Percentiles rank a stretch among this genome's conserved stretches.
Conservation (phyloP, 2,113 vertebrate species). For the Centropus unirufus region DNA sequence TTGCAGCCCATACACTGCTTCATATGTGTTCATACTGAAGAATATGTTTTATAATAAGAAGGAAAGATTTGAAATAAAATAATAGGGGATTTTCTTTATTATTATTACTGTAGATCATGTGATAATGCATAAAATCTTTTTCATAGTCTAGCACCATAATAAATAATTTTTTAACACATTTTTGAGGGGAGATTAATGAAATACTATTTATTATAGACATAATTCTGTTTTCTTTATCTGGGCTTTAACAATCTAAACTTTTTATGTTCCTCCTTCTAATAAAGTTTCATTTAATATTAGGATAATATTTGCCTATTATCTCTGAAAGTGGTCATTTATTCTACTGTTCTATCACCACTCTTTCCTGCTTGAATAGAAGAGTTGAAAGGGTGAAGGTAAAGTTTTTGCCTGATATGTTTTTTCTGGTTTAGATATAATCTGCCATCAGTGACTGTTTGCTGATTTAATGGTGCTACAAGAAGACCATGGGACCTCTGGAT, state of each 20-base stretch:
- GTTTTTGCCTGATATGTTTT: not conserved
- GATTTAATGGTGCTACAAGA: not conserved
- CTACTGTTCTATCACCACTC: fast-evolving
- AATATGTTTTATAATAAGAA: not conserved
- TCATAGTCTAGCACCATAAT: not conserved
- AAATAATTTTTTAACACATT: not conserved
- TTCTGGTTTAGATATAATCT: not conserved
- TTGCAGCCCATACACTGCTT: not conserved
- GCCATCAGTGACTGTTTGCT: not conserved
- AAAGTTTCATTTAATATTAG: not conserved
- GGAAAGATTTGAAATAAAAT: not conserved
- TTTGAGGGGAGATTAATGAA: not conserved
- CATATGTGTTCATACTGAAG: not conserved
- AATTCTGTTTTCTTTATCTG: not conserved
- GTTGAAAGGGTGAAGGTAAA: not conserved
- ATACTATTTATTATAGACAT: not conserved
- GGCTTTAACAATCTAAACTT: not conserved
- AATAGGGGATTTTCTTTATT: not conserved
- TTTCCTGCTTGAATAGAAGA: fast-evolving
- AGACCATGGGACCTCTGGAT: not conserved
- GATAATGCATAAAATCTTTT: not conserved
- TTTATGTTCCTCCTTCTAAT: not conserved
- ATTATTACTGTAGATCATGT: not conserved
- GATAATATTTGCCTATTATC: not conserved
- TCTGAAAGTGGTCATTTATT: not conserved